phyloP scores from a whole-genome alignment of 1,140 invertebrate genomes.

The Drosophila mojavensis region DNA sequence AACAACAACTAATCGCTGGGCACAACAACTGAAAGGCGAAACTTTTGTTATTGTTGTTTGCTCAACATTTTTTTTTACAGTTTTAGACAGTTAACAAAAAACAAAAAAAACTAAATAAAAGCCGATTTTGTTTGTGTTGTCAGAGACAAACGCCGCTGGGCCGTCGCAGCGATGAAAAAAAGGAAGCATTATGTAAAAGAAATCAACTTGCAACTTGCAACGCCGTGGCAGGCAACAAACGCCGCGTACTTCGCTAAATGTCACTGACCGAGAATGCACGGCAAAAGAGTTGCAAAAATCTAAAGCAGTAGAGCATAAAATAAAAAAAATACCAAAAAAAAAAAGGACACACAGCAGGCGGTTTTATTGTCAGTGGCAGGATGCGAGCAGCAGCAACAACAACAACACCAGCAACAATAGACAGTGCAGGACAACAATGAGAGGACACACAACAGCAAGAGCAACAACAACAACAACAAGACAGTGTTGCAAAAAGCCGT shows the following conservation, averaged over 20 bases:
- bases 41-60: constrained; percentile 27
- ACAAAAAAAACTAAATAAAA: constrained; percentile 39
- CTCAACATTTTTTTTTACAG: constrained; percentile 31
- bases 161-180: constrained; percentile 45
- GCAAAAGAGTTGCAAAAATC: constrained; percentile 58
- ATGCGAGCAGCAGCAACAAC: constrained; percentile 48
- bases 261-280: constrained; percentile 78
- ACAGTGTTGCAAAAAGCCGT: constrained; percentile 5
- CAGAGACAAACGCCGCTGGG: constrained; percentile 63
- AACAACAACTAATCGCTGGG: constrained; percentile 29
- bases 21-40: constrained; percentile 2
- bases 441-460: constrained; percentile 4
- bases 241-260: constrained; percentile 61
- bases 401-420: constrained; percentile 23
- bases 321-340: constrained; percentile 2
- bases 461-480: constrained; percentile 23
- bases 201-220: constrained; percentile 56
- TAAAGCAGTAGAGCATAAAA: constrained; percentile 27
- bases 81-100: constrained; percentile 73
- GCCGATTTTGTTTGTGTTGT: constrained; percentile 60
- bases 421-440: constrained; percentile 41
- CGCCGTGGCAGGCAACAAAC: constrained; percentile 36
- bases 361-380: constrained; percentile 74
- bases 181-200: constrained; percentile 42
- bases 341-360: constrained; percentile 15